These are phyloP conservation scores for Volucella zonaria DNA, from an alignment of 2,888 invertebrate genomes.

Conservation along the genomic window DNA sequence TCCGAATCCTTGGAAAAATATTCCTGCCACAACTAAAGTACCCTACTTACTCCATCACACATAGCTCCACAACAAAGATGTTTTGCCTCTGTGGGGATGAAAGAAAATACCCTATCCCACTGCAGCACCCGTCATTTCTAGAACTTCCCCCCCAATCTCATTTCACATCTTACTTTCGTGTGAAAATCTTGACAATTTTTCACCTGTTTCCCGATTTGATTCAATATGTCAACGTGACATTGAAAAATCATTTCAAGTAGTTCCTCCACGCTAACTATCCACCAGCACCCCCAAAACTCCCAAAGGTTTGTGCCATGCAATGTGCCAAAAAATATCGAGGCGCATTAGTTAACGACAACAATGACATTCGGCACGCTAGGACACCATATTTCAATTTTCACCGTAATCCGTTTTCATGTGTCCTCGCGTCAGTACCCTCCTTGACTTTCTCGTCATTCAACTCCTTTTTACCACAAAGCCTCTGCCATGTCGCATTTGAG, in stretches of 20 bases:
- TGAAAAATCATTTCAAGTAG: constrained; percentile 41
- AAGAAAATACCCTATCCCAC: too few relatives aligned
- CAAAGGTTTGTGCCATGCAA: background rate
- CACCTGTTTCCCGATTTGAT: constrained; percentile 18
- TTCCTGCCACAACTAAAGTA: too few relatives aligned
- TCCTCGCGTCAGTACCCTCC: constrained; percentile 8
- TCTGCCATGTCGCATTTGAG: constrained; percentile 4
- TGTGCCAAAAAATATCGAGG: constrained; percentile 29
- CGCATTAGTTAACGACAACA: constrained; percentile 45
- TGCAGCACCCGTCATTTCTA: too few relatives aligned
- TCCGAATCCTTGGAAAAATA: too few relatives aligned
- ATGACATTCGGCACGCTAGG: constrained; percentile 37
- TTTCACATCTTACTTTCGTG: background rate
- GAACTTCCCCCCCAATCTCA: too few relatives aligned
- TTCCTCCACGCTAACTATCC: background rate
- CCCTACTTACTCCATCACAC: too few relatives aligned
- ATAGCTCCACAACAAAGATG: too few relatives aligned
- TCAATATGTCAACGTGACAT: constrained; percentile 39
- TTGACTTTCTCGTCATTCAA: constrained; percentile 8
- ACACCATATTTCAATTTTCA: constrained; percentile 51
- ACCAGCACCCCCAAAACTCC: background rate
- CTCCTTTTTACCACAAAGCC: constrained; percentile 6
- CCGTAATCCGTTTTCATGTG: constrained; percentile 43
- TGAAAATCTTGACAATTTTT: background rate
- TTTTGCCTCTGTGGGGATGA: too few relatives aligned